Evolutionary conservation across 35 echinoderm and acorn worm genomes (phyloP), one percentile per base, ranked within the genome.

Genomic region (Lytechinus pictus): DNA sequence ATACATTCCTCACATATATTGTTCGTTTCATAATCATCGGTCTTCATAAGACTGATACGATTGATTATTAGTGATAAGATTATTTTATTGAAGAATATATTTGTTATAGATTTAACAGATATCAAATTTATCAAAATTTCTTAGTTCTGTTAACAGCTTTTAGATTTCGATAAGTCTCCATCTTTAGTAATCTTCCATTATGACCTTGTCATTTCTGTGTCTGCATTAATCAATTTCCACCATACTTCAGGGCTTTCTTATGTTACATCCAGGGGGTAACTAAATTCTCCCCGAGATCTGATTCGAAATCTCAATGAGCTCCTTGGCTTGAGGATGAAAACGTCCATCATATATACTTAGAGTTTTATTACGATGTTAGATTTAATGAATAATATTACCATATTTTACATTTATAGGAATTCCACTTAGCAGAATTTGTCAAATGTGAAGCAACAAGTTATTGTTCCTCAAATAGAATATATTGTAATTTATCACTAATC

Each of bases 341-440:
- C n/a, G 66, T 79, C 66, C 24, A 79, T 79, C 66, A 79, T 79
- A 79, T 79, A 14, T 4, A 79, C n/a, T 24, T 6, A 16, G 66
- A 4, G 3, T 4, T 79, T 79, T 24, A 79, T 79, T n/a, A 6
- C 66, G 66, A 79, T 79, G 66, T 79, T 79, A 79, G 16, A 8
- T 79, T 79, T 24, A 79, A 79, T 79, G 66, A 79, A 79, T 79
- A 79, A 79, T 16, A 79, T 79, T 79, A 79, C 66, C 66, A 79
- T 79, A 79, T 19, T n/a, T n/a, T 60, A 7, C 4, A 79, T 79
- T 19, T 24, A 16, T 16, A 24, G 66, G 4, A 16, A 3, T 79
- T 79, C 66, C 66, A 44, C 33, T 44, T 44, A 44, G 33, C 33
- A 44, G 33, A 44, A 44, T 44, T 44, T 44, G 0, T 44, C 33